Percentiles rank a stretch among this genome's conserved stretches.
phyloP scores from a whole-genome alignment of 1,140 invertebrate genomes.

The Lasioglossum albipes region DNA sequence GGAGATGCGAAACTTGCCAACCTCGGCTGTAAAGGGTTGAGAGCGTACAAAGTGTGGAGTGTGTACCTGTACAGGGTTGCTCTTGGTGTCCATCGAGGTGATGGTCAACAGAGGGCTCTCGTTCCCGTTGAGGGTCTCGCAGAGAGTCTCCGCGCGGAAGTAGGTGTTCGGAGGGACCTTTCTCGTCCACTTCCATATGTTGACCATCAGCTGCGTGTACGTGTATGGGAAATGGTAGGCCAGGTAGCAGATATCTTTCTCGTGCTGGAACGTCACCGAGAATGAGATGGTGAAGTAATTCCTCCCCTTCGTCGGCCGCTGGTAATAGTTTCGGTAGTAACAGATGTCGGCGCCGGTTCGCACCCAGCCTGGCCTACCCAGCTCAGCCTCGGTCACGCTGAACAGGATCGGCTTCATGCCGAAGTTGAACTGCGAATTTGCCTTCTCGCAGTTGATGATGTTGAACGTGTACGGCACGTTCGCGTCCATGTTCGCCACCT shows the following conservation, averaged over 20 bases:
- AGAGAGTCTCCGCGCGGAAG: slow-evolving; percentile 85
- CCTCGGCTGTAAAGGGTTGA: neutral
- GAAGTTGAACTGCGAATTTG: slow-evolving; percentile 93
- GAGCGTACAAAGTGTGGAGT: too few relatives aligned
- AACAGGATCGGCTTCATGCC: slow-evolving; percentile 96
- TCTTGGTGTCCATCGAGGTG: slow-evolving; percentile 83
- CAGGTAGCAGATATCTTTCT: slow-evolving; percentile 91
- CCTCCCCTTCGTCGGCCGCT: slow-evolving; percentile 80
- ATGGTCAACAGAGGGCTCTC: slow-evolving; percentile 90
- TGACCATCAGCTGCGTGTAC: slow-evolving; percentile 88
- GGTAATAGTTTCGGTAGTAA: slow-evolving; percentile 89
- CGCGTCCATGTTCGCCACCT: slow-evolving; percentile 90
- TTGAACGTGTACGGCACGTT: slow-evolving; percentile 90
- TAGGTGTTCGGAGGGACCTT: slow-evolving; percentile 74
- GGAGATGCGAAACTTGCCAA: too few relatives aligned
- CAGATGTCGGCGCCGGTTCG: slow-evolving; percentile 89
- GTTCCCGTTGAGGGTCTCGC: slow-evolving; percentile 88
- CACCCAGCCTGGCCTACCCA: slow-evolving; percentile 86
- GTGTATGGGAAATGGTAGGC: slow-evolving; percentile 96
- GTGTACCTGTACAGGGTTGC: slow-evolving; percentile 80
- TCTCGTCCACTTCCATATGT: slow-evolving; percentile 84
- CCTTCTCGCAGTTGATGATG: slow-evolving; percentile 94
- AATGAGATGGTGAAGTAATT: slow-evolving; percentile 91
- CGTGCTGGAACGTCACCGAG: slow-evolving; percentile 89
- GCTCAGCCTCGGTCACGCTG: slow-evolving; percentile 87